phyloP scores from a whole-genome alignment of 2,113 vertebrate genomes.

The Casuarius casuarius region DNA sequence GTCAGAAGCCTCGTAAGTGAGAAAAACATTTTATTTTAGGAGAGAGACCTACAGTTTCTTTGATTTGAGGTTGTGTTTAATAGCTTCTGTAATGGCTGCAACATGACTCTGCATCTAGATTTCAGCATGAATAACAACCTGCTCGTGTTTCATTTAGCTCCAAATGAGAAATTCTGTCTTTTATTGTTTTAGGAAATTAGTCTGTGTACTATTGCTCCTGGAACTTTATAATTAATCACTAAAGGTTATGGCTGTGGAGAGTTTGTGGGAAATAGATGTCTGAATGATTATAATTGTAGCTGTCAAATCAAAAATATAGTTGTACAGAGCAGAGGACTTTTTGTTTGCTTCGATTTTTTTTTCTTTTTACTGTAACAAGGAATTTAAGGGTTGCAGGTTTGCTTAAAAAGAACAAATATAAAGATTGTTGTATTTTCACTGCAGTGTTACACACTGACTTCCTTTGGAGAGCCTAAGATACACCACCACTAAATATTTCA shows the following conservation, averaged over 20 bases:
- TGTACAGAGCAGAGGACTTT: conserved; percentile 46
- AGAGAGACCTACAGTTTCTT: conserved; percentile 72
- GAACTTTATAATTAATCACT: conserved; percentile 81
- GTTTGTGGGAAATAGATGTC: conserved; percentile 77
- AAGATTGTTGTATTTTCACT: background rate
- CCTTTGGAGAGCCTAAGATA: background rate
- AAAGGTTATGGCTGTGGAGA: conserved; percentile 78
- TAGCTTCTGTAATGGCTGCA: conserved; percentile 81
- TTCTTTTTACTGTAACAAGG: conserved; percentile 48
- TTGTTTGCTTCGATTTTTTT: conserved; percentile 35
- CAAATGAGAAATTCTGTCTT: conserved; percentile 83
- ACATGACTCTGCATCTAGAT: conserved; percentile 86
- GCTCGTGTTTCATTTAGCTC: conserved; percentile 78
- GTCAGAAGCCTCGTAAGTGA: conserved; percentile 31
- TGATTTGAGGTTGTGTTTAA: conserved; percentile 80
- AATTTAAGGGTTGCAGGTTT: conserved; percentile 5
- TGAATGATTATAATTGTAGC: conserved; percentile 77
- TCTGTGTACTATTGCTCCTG: conserved; percentile 78
- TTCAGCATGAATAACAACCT: conserved; percentile 81
- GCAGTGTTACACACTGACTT: background rate
- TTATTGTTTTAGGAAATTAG: conserved; percentile 86
- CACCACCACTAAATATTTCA: background rate
- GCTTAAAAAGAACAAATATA: background rate
- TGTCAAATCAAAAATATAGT: conserved; percentile 78
- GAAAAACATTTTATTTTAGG: conserved; percentile 71